Conservation (phyloP, 2,797 vertebrate genomes). For the Myioborus melanocephalus region DNA sequence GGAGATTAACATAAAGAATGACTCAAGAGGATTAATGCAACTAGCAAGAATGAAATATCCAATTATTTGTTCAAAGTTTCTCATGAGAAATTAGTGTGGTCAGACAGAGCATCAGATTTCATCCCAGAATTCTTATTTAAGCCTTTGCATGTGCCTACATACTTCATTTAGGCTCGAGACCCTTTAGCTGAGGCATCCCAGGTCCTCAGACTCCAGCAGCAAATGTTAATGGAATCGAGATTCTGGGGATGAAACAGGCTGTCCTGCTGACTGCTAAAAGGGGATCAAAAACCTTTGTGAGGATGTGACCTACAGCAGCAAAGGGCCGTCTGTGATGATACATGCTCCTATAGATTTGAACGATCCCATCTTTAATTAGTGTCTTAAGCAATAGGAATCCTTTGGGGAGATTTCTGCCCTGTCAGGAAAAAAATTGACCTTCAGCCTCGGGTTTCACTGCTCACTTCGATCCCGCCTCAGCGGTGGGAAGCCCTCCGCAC, state of each 20-base stretch:
- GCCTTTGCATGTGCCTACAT: background rate
- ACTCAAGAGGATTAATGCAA: background rate
- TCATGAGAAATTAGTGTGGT: background rate
- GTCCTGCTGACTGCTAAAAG: background rate
- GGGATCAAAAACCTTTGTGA: accelerated
- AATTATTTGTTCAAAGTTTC: background rate
- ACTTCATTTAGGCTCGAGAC: background rate
- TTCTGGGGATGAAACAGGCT: accelerated
- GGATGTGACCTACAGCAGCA: background rate
- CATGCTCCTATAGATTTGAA: background rate
- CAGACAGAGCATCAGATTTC: background rate
- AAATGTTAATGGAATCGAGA: background rate
- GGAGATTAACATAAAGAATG: background rate
- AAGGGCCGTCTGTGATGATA: background rate
- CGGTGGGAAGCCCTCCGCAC: accelerated
- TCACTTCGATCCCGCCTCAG: background rate
- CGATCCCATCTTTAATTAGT: background rate
- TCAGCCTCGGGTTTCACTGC: background rate
- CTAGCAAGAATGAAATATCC: background rate
- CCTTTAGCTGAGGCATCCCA: background rate
- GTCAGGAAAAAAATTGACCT: background rate
- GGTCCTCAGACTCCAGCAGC: background rate
- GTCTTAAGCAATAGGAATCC: background rate
- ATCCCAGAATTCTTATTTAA: background rate
- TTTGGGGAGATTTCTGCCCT: background rate